Percentiles rank a stretch among this genome's conserved stretches.
Conservation (phyloP, 2,113 vertebrate genomes). For the Eclectus roratus region DNA sequence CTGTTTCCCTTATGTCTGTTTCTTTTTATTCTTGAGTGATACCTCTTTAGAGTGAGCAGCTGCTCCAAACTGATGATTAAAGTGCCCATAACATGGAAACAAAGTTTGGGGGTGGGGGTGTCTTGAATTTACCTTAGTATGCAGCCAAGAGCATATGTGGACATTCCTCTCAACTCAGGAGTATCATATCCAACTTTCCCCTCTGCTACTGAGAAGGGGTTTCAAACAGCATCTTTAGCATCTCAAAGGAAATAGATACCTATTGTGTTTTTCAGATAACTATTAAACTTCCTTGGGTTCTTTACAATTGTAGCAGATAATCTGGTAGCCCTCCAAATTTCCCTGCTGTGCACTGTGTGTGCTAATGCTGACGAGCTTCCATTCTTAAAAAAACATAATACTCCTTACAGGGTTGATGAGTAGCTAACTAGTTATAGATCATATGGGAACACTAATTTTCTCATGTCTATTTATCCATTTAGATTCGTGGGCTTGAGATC, state of each 20-base stretch:
- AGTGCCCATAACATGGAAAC: background rate
- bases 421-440: background rate
- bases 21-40: background rate
- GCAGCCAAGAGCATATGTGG: background rate
- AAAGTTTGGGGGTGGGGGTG: background rate
- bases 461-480: background rate
- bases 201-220: background rate
- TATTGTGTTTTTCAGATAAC: background rate
- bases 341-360: background rate
- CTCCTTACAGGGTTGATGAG: background rate
- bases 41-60: background rate
- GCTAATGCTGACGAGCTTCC: background rate
- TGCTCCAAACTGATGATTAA: background rate
- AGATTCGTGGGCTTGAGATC: background rate
- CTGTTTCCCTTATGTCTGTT: background rate
- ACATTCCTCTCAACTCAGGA: background rate
- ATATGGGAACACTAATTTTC: background rate
- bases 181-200: background rate
- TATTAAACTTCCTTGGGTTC: background rate
- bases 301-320: background rate
- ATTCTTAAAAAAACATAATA: background rate
- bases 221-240: background rate
- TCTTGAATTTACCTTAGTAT: background rate
- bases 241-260: background rate
- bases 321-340: background rate